phyloP scores from a whole-genome alignment of 2,888 invertebrate species.

The Notodonta ziczac region DNA sequence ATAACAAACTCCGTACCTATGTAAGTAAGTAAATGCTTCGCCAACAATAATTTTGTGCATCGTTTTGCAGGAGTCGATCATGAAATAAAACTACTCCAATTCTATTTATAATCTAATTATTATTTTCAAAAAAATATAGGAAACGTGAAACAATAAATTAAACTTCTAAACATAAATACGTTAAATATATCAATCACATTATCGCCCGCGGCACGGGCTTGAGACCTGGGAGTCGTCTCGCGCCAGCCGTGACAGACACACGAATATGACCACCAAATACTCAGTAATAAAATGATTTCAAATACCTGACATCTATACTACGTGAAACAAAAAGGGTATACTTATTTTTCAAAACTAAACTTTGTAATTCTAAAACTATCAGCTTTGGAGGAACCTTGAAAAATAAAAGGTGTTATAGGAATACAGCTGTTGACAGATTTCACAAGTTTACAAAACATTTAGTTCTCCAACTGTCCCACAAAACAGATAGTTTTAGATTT shows the following conservation, averaged over 20 bases:
- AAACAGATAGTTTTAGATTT: no score
- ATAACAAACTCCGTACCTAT: no score
- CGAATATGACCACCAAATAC: neutral
- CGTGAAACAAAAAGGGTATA: no score
- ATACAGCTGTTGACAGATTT: no score
- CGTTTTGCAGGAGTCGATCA: neutral
- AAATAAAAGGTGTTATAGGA: no score
- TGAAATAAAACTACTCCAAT: slow-evolving; percentile 49
- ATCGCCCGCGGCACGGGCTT: slow-evolving; percentile 35
- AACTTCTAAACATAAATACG: slow-evolving; percentile 67
- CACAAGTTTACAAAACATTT: no score
- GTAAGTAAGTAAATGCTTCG: no score
- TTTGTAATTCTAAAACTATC: no score
- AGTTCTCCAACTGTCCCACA: no score
- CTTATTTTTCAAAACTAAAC: no score
- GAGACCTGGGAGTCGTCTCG: slow-evolving; percentile 25
- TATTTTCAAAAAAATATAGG: slow-evolving; percentile 75
- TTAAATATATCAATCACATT: slow-evolving; percentile 65
- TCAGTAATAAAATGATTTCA: neutral
- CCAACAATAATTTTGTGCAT: no score
- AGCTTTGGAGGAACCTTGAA: no score
- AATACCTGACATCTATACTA: neutral
- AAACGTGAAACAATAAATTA: slow-evolving; percentile 78
- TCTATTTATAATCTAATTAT: slow-evolving; percentile 73
- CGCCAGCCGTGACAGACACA: slow-evolving; percentile 15